Evolutionary conservation across 2,113 vertebrate genomes (phyloP), one percentile per base, ranked within the genome.

Genomic region (Poeciliopsis turrubarensis): DNA sequence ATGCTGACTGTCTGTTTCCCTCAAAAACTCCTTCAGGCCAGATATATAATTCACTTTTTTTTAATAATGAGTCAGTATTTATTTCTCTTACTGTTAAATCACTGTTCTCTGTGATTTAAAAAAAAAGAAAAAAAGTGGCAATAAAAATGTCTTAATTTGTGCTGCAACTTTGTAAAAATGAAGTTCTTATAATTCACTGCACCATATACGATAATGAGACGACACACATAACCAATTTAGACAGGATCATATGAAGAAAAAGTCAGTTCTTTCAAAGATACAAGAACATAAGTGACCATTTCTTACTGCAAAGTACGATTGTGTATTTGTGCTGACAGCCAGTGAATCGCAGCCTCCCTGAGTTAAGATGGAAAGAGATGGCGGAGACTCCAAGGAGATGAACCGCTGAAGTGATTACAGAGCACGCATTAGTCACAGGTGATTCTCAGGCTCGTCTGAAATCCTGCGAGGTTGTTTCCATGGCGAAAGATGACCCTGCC

Each of bases 401-500:
- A 82, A 82, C 82, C 12, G 39, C 70, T 81, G 75, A 87, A 69
- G 32, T 65, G 64, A 79, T 88, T 68, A 83, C 71, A 65, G 65
- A 25, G 51, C 44, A 73, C 10, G 27, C 37, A 57, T 82, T 32
- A 77, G 70, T 72, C 80, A 67, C 34, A 67, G 77, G 70, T 29
- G 70, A 61, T 14, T 22, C 72, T 82, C 67, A 5, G 74, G 39
- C 60, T 4, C 44, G 71, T 8, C n/a, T 65, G 57, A 75, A 82
- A 79, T 74, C 73, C 66, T 72, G 15, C 60, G 76, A 74, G 79
- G 72, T 86, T 77, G 81, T 91, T 87, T 79, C 87, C 47, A 86
- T 92, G 78, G 86, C 34, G 66, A 87, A 78, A 60, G 60, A 37
- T 90, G 78, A 91, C 87, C 87, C 83, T 63, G 39, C 82, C 85